Conservation (phyloP, 2,888 invertebrate genomes). For the Pollenia amentaria region DNA sequence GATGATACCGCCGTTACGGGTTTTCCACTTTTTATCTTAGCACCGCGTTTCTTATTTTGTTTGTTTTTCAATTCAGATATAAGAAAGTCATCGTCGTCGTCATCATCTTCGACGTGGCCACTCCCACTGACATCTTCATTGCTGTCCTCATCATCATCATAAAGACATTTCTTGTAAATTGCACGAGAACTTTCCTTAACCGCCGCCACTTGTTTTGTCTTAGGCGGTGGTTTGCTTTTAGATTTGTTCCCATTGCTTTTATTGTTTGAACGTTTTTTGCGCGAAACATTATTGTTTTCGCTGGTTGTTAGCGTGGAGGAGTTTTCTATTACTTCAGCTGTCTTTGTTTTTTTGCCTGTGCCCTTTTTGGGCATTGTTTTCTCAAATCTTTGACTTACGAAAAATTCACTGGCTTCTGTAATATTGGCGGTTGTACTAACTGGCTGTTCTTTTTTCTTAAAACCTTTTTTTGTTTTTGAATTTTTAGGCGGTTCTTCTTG, state of each 20-base stretch:
- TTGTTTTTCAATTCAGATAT: slow-evolving; percentile 65
- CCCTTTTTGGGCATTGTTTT: slow-evolving; percentile 44
- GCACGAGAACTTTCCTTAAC: slow-evolving; percentile 21
- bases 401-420: slow-evolving; percentile 36
- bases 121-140: slow-evolving; percentile 28
- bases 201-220: slow-evolving; percentile 10
- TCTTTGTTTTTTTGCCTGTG: slow-evolving; percentile 45
- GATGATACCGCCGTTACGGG: not conserved
- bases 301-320: slow-evolving; percentile 19
- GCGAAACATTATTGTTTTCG: slow-evolving; percentile 32
- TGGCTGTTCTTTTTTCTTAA: slow-evolving; percentile 59
- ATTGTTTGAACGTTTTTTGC: slow-evolving; percentile 41
- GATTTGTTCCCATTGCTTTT: slow-evolving; percentile 26
- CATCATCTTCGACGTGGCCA: slow-evolving; percentile 35
- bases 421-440: slow-evolving; percentile 55
- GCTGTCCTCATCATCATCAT: slow-evolving; percentile 40
- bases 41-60: slow-evolving; percentile 48
- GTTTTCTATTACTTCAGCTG: slow-evolving; percentile 19
- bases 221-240: slow-evolving; percentile 43
- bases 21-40: slow-evolving; percentile 40
- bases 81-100: slow-evolving; percentile 65
- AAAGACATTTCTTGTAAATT: slow-evolving; percentile 39
- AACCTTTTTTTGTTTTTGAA: slow-evolving; percentile 54
- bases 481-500: slow-evolving; percentile 42
- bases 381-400: not conserved